phyloP scores from a whole-genome alignment of 64 coral and sea anemone genomes.

The Hydrozoanthus tunicans region DNA sequence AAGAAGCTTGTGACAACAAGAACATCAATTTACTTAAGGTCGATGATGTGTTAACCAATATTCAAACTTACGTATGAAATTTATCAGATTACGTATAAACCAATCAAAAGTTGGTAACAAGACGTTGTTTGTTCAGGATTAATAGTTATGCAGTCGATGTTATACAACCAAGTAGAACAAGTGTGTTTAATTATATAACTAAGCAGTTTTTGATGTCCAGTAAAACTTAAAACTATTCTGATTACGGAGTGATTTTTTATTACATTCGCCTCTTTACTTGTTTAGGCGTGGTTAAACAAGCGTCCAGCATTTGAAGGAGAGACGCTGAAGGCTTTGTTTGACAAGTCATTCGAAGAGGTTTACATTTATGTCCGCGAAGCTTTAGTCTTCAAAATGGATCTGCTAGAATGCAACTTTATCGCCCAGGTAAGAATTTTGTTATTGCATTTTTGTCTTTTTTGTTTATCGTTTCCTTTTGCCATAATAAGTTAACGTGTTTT shows the following conservation, averaged over 20 bases:
- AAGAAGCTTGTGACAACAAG: too few relatives aligned
- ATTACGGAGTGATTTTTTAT: neutral
- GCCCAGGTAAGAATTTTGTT: conserved; percentile 64
- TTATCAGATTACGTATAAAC: too few relatives aligned
- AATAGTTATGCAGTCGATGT: too few relatives aligned
- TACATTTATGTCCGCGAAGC: conserved; percentile 72
- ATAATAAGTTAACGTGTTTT: neutral
- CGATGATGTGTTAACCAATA: too few relatives aligned
- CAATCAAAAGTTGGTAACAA: too few relatives aligned
- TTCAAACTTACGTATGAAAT: too few relatives aligned
- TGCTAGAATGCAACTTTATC: conserved; percentile 95
- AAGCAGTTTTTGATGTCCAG: neutral
- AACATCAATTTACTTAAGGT: too few relatives aligned
- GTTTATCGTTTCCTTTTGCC: neutral
- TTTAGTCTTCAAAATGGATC: conserved; percentile 89
- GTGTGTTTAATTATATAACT: too few relatives aligned
- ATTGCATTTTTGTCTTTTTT: neutral
- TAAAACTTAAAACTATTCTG: neutral
- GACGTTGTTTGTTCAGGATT: too few relatives aligned
- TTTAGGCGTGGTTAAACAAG: conserved; percentile 95
- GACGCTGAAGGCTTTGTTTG: conserved; percentile 81
- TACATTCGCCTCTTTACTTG: neutral
- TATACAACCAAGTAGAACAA: too few relatives aligned
- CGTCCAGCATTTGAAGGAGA: conserved; percentile 80
- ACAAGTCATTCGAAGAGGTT: conserved; percentile 92